These are phyloP conservation scores for Lucinisca nassula DNA, from an alignment of 2,888 invertebrate species.

Conservation along the genomic window DNA sequence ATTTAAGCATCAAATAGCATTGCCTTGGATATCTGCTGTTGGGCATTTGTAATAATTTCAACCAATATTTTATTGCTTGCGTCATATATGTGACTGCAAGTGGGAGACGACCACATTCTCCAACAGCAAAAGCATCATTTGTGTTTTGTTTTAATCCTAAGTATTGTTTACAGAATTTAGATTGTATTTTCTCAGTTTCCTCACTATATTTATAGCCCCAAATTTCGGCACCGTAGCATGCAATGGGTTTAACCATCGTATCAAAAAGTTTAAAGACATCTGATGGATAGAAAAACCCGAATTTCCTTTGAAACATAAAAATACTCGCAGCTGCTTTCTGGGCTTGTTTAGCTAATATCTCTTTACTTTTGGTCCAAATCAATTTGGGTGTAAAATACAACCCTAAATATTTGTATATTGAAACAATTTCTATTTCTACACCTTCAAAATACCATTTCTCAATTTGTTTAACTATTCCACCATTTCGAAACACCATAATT, in stretches of 20 bases:
- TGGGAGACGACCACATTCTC: conserved; percentile 36
- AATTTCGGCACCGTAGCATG: background rate
- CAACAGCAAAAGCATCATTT: conserved; percentile 22
- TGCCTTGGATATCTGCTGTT: background rate
- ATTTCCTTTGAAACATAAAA: background rate
- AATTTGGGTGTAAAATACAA: conserved; percentile 19
- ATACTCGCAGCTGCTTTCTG: background rate
- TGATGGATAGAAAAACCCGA: background rate
- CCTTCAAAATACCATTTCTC: conserved; percentile 15
- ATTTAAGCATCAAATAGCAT: conserved; percentile 13
- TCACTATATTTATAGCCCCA: background rate
- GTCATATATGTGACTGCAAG: conserved; percentile 11
- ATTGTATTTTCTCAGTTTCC: conserved; percentile 19
- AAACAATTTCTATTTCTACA: background rate
- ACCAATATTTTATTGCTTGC: conserved; percentile 5
- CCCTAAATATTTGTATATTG: conserved; percentile 35
- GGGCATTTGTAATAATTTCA: background rate
- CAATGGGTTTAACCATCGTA: conserved; percentile 15
- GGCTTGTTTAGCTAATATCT: background rate
- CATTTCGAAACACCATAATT: conserved; percentile 20
- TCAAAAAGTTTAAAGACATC: conserved; percentile 21
- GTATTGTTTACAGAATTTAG: conserved; percentile 35
- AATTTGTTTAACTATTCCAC: conserved; percentile 5
- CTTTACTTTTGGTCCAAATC: background rate
- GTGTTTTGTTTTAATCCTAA: conserved; percentile 26